A percentile compares a stretch with the other conserved stretches of the same genome.
These are phyloP conservation scores for Thelaira solivaga DNA, from an alignment of 2,888 invertebrate genomes.

Conservation along the genomic window DNA sequence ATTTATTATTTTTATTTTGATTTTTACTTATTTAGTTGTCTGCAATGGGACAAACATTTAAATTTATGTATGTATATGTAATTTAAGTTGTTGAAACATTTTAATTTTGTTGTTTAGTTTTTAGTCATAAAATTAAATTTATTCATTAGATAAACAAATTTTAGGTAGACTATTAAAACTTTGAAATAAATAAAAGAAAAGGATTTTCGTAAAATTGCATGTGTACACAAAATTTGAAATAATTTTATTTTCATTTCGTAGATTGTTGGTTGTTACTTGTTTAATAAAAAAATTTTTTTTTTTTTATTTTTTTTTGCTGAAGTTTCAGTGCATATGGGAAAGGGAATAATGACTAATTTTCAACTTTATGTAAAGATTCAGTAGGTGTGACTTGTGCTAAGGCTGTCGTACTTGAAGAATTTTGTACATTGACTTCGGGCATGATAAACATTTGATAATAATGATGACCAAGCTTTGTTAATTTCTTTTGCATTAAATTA, in stretches of 20 bases:
- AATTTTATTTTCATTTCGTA: background rate
- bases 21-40: conserved; percentile 63
- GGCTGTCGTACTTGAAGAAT: background rate
- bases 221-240: background rate
- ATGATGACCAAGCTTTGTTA: conserved; percentile 85
- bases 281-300: background rate
- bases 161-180: conserved; percentile 3
- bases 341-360: background rate
- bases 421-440: conserved; percentile 69
- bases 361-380: conserved; percentile 4
- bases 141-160: conserved; percentile 27
- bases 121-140: conserved; percentile 30
- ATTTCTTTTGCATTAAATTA: conserved; percentile 87
- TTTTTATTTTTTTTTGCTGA: background rate
- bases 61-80: conserved; percentile 40
- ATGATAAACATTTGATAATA: conserved; percentile 85
- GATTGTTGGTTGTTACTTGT: background rate
- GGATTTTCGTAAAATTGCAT: background rate
- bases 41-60: conserved; percentile 48
- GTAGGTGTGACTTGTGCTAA: background rate
- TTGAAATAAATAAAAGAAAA: conserved; percentile 32
- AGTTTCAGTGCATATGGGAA: too few relatives aligned
- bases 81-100: conserved; percentile 60
- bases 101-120: conserved; percentile 61
- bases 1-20: conserved; percentile 45